These are phyloP conservation scores for Scaptomyza caliginosa DNA, from an alignment of 2,888 invertebrate species.

Conservation along the genomic window DNA sequence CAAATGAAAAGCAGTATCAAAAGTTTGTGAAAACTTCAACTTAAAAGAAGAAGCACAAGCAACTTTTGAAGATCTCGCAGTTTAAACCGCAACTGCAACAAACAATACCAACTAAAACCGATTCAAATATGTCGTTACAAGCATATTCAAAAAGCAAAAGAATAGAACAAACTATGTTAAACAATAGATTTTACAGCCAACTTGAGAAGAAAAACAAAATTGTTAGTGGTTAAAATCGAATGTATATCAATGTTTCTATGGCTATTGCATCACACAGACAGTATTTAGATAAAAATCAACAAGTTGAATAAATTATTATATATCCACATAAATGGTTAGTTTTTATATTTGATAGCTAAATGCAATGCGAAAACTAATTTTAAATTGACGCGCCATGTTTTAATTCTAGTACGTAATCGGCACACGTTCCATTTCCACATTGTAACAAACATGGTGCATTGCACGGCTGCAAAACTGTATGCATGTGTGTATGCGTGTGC, in stretches of 20 bases:
- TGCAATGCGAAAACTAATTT: no score
- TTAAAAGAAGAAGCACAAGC: background rate
- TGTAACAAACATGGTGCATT: background rate
- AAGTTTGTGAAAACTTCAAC: background rate
- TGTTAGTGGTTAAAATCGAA: no score
- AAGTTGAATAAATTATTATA: constrained; percentile 35
- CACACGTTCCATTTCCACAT: constrained; percentile 14
- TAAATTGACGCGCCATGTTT: constrained; percentile 19
- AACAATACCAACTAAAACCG: constrained; percentile 3
- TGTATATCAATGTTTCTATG: constrained; percentile 8
- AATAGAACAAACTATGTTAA: background rate
- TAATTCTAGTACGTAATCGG: constrained; percentile 13
- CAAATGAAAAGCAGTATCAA: constrained; percentile 1
- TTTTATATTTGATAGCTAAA: background rate
- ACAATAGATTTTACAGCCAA: background rate
- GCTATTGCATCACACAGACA: constrained; percentile 17
- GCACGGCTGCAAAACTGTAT: no score
- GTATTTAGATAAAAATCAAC: constrained; percentile 14
- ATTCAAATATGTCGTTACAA: background rate
- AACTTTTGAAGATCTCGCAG: constrained; percentile 34
- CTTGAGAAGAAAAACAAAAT: background rate
- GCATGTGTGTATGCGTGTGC: background rate
- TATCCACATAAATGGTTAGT: background rate
- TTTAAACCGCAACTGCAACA: background rate
- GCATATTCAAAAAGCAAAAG: background rate